Evolutionary conservation across 1,140 invertebrate genomes (phyloP).

Genomic region (Drosophila orena): DNA sequence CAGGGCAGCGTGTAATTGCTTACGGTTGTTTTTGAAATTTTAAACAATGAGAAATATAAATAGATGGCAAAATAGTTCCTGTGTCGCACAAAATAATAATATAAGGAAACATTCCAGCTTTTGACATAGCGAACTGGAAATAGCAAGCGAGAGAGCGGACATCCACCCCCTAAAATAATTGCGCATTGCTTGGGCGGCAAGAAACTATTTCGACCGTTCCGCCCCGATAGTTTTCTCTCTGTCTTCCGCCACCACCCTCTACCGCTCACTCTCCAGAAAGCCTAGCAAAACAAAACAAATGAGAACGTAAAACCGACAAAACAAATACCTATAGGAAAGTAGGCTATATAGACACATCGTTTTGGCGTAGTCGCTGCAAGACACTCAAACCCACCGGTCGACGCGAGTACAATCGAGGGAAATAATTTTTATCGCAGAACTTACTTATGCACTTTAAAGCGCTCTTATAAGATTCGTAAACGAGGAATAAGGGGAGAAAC

Average conservation of each 20-base stretch:
- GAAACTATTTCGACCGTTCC: slow-evolving; percentile 38
- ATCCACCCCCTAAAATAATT: slow-evolving; percentile 37
- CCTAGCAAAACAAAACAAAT: slow-evolving; percentile 64
- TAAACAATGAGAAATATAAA: neutral
- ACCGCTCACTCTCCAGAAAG: slow-evolving; percentile 34
- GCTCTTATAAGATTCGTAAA: no score
- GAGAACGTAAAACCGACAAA: slow-evolving; percentile 19
- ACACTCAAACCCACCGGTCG: slow-evolving; percentile 53
- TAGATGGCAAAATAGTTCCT: neutral
- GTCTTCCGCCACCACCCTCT: slow-evolving; percentile 7
- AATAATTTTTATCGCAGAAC: slow-evolving; percentile 1
- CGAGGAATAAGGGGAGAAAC: neutral
- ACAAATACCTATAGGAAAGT: slow-evolving; percentile 56
- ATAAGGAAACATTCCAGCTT: neutral
- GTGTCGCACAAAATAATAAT: no score
- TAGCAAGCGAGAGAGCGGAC: neutral
- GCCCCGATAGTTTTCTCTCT: slow-evolving; percentile 14
- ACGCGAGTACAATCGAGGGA: neutral
- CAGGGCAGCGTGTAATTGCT: neutral
- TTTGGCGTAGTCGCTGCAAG: slow-evolving; percentile 47
- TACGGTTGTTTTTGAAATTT: neutral
- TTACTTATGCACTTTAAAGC: neutral
- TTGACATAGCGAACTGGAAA: neutral
- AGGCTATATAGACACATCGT: slow-evolving; percentile 50
- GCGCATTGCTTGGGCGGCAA: slow-evolving; percentile 35